phyloP scores from a whole-genome alignment of 2,113 vertebrate species.

The Pelvicachromis taeniatus region DNA sequence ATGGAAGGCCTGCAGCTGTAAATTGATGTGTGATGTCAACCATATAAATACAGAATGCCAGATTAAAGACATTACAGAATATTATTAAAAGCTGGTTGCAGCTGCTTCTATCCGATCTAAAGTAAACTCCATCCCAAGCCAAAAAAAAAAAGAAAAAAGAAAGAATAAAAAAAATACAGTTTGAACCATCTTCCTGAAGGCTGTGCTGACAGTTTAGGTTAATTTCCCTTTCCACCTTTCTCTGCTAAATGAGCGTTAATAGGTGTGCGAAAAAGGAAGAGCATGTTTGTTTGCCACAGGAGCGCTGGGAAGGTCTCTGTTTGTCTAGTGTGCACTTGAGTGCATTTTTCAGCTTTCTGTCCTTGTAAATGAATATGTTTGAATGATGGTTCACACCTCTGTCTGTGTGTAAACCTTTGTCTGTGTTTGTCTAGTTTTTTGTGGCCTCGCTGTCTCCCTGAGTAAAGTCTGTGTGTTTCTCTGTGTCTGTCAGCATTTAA shows the following conservation, averaged over 20 bases:
- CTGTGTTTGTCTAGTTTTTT: not conserved
- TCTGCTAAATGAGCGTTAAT: not conserved
- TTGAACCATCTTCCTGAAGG: not conserved
- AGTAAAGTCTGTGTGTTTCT: not conserved
- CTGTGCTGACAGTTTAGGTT: not conserved
- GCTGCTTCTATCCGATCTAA: not conserved
- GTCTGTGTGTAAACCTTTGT: not conserved
- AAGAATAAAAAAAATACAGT: not conserved
- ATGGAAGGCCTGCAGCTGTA: not conserved
- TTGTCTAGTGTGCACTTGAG: not conserved
- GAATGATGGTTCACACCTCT: constrained; percentile 22
- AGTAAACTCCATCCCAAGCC: not conserved
- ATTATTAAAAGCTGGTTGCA: not conserved
- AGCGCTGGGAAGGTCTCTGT: not conserved
- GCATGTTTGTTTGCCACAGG: not conserved
- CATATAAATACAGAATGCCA: not conserved
- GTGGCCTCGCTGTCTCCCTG: not conserved
- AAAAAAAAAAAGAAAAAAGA: not conserved
- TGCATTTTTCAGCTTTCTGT: not conserved
- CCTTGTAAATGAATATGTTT: not conserved
- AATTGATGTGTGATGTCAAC: not conserved
- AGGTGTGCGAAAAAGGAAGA: not conserved
- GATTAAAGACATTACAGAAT: not conserved
- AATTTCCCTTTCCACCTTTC: not conserved
- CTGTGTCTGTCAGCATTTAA: not conserved